These are phyloP conservation scores for Cenopis cana DNA, from an alignment of 2,888 invertebrate species.

Conservation along the genomic window DNA sequence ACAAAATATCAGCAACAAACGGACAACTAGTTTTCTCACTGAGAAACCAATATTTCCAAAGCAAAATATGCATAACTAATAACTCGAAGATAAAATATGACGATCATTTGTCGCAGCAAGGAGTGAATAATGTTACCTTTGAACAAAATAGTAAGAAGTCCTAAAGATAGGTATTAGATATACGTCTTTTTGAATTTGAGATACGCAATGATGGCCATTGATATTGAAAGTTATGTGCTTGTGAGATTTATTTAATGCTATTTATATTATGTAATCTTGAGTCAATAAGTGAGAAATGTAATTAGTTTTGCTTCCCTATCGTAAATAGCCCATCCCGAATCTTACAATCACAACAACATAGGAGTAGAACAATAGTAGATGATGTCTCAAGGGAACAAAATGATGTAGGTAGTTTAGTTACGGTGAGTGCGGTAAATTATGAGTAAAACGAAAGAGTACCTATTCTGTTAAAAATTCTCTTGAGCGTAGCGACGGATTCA, in stretches of 20 bases:
- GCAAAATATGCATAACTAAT: conserved; percentile 18
- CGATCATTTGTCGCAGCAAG: conserved; percentile 49
- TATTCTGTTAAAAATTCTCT: no score
- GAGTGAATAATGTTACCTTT: conserved; percentile 28
- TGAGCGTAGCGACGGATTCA: no score
- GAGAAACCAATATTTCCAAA: conserved; percentile 16
- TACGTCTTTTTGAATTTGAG: not conserved
- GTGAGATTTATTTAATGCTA: conserved; percentile 30
- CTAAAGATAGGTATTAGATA: no score
- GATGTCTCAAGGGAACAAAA: no score
- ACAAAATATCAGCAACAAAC: conserved; percentile 6
- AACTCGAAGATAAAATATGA: conserved; percentile 48
- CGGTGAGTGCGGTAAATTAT: no score
- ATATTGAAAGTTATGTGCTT: conserved; percentile 33
- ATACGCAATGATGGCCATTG: conserved; percentile 39
- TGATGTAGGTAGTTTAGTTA: no score
- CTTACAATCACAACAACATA: no score
- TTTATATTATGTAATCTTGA: conserved; percentile 32
- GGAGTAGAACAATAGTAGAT: no score
- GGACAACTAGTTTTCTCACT: not conserved
- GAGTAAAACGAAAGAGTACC: no score
- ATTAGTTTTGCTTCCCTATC: not conserved
- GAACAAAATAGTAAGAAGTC: not conserved
- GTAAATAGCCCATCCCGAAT: not conserved
- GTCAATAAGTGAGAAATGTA: conserved; percentile 6